phyloP scores from a whole-genome alignment of 2,797 vertebrate species.

The Sebastes hubbsi region DNA sequence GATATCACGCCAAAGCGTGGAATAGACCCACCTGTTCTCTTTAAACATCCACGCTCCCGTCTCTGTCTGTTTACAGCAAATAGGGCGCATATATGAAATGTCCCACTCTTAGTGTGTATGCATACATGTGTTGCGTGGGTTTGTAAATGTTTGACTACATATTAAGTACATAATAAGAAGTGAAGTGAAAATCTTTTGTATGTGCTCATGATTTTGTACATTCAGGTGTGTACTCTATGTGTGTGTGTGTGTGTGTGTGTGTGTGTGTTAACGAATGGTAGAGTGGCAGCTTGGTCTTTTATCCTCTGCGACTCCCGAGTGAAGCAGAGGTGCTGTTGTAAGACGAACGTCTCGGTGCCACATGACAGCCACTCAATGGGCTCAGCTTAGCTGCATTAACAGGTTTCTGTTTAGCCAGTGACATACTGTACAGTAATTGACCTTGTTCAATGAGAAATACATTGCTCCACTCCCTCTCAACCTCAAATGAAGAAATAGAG shows the following conservation, averaged over 20 bases:
- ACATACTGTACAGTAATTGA: neutral
- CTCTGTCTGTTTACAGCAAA: neutral
- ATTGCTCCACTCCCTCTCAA: neutral
- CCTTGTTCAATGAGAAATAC: neutral
- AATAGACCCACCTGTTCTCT: no score
- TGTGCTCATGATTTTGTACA: neutral
- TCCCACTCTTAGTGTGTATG: neutral
- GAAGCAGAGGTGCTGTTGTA: neutral
- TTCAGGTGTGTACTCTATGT: neutral
- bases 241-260: neutral
- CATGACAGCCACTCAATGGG: slow-evolving; percentile 23
- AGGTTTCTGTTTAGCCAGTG: neutral
- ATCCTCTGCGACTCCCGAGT: slow-evolving; percentile 18
- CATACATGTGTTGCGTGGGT: neutral
- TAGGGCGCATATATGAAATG: neutral
- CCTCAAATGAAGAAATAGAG: neutral
- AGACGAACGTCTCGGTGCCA: slow-evolving; percentile 1
- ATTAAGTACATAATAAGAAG: neutral
- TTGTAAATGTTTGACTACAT: neutral
- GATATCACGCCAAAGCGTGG: no score
- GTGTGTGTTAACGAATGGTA: neutral
- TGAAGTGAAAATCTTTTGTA: neutral
- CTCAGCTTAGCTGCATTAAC: neutral
- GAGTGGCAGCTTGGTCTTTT: slow-evolving; percentile 12
- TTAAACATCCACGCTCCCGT: no score